Conservation (phyloP, 2,797 vertebrate genomes). For the Gymnodraco acuticeps region DNA sequence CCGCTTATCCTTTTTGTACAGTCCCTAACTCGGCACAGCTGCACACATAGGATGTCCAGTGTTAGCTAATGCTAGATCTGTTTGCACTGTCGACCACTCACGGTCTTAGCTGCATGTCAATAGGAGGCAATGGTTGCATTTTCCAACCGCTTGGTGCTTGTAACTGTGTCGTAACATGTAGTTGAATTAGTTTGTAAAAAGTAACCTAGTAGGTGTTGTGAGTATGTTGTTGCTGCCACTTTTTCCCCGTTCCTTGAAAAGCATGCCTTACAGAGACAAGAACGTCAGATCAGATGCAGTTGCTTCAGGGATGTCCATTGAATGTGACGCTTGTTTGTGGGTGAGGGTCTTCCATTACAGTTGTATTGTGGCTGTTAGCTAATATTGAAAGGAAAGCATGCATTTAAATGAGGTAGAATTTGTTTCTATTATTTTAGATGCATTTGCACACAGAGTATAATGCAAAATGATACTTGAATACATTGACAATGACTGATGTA, state of each 20-base stretch:
- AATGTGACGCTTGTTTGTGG: slow-evolving; percentile 77
- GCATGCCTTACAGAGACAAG: slow-evolving; percentile 78
- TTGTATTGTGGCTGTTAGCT: slow-evolving; percentile 57
- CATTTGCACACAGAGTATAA: slow-evolving; percentile 75
- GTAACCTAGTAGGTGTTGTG: slow-evolving; percentile 78
- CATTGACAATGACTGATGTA: slow-evolving; percentile 52
- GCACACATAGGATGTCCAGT: slow-evolving; percentile 58
- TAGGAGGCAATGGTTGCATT: slow-evolving; percentile 67
- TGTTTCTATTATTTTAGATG: slow-evolving; percentile 67
- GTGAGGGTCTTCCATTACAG: slow-evolving; percentile 80
- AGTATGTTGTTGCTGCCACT: slow-evolving; percentile 67
- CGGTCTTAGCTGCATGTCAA: slow-evolving; percentile 82
- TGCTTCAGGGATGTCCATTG: slow-evolving; percentile 86
- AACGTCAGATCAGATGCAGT: slow-evolving; percentile 75
- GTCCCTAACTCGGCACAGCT: slow-evolving; percentile 45
- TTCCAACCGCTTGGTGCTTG: slow-evolving; percentile 70
- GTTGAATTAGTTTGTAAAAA: slow-evolving; percentile 71
- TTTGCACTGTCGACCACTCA: slow-evolving; percentile 57
- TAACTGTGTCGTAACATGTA: slow-evolving; percentile 79
- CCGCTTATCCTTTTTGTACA: slow-evolving; percentile 36
- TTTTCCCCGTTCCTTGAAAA: slow-evolving; percentile 44
- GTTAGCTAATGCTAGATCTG: slow-evolving; percentile 59
- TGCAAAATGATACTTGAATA: slow-evolving; percentile 79
- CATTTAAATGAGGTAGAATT: slow-evolving; percentile 61
- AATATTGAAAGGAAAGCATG: slow-evolving; percentile 61